Evolutionary conservation across 2,797 vertebrate genomes (phyloP).

Genomic region (Danio albolineatus): DNA sequence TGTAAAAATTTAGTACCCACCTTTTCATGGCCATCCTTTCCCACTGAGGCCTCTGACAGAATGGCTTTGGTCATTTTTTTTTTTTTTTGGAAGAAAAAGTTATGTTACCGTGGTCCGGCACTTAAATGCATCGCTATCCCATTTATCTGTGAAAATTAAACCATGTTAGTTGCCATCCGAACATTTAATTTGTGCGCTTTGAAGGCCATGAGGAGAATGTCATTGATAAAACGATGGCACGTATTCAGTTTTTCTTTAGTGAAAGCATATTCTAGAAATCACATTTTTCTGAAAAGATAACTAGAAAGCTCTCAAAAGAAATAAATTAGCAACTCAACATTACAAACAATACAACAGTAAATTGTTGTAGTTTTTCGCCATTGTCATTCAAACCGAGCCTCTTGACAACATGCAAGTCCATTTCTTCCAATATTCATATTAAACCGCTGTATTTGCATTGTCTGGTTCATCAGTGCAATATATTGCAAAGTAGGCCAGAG

Average conservation of each 20-base stretch:
- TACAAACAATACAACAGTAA: background rate
- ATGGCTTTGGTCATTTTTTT: background rate
- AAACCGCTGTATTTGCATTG: background rate
- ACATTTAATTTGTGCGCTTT: background rate
- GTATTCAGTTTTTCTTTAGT: background rate
- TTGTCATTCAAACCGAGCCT: background rate
- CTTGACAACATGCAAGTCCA: too few species aligned
- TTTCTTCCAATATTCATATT: background rate
- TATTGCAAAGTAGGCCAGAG: background rate
- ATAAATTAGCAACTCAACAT: too few species aligned
- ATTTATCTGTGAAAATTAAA: background rate
- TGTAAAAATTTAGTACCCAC: background rate
- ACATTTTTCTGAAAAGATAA: background rate
- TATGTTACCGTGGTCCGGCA: background rate
- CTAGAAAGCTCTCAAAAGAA: too few species aligned
- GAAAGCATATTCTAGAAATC: background rate
- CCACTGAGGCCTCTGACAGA: constrained; percentile 5
- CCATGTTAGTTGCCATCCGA: background rate
- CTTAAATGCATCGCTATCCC: background rate
- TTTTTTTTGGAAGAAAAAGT: background rate
- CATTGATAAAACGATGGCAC: background rate
- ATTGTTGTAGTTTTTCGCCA: background rate
- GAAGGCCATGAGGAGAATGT: background rate
- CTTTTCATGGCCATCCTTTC: background rate
- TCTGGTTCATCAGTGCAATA: background rate